Evolutionary conservation across 2,888 invertebrate species (phyloP).

Genomic region (Amphiduros pacificus): DNA sequence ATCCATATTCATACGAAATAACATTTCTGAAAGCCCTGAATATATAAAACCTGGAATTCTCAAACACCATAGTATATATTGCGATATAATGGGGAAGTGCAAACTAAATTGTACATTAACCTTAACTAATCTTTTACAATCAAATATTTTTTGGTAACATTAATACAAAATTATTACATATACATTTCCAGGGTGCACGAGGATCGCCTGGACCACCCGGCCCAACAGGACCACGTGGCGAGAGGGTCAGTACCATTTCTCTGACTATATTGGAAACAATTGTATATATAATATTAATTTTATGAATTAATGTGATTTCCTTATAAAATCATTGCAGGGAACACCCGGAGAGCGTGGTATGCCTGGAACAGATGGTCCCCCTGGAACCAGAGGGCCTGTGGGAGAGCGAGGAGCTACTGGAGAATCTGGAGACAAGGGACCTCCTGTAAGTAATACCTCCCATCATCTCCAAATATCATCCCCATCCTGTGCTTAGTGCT

Average conservation of each 20-base stretch:
- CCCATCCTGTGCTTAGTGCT: too few species aligned
- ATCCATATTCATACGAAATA: not conserved
- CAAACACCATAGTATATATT: too few species aligned
- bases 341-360: constrained; percentile 21
- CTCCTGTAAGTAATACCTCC: too few species aligned
- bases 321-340: constrained; percentile 1
- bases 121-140: too few species aligned
- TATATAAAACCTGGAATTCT: too few species aligned
- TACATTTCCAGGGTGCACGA: too few species aligned
- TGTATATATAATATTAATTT: too few species aligned
- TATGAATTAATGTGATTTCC: not conserved
- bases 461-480: too few species aligned
- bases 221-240: constrained; percentile 30
- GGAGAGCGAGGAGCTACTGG: constrained; percentile 21
- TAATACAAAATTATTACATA: too few species aligned
- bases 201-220: constrained; percentile 37
- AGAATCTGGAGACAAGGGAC: constrained; percentile 23
- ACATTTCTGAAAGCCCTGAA: not conserved
- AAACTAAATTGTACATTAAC: too few species aligned
- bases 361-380: constrained; percentile 25
- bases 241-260: constrained; percentile 9
- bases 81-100: too few species aligned
- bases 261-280: not conserved
- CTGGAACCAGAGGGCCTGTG: constrained; percentile 25
- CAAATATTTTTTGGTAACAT: too few species aligned